phyloP scores from a whole-genome alignment of 2,113 vertebrate genomes.

The Rhinopomastus cyanomelas region DNA sequence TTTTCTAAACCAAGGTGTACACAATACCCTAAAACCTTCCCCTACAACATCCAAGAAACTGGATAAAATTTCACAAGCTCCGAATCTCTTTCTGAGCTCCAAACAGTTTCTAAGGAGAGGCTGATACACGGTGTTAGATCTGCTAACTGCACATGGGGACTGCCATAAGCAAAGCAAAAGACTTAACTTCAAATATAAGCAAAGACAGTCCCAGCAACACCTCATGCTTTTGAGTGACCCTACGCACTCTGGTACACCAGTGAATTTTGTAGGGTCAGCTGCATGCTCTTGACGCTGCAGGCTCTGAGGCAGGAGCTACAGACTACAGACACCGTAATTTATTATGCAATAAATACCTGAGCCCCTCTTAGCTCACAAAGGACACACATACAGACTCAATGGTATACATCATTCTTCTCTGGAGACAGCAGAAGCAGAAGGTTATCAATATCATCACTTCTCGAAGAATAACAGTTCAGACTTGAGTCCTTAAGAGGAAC shows the following conservation, averaged over 20 bases:
- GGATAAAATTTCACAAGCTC: background rate
- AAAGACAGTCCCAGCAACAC: background rate
- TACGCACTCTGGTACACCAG: background rate
- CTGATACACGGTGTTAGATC: background rate
- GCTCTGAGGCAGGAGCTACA: background rate
- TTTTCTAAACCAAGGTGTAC: background rate
- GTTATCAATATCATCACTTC: background rate
- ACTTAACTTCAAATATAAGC: background rate
- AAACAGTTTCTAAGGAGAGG: background rate
- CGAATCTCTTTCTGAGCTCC: background rate
- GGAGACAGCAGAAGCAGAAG: background rate
- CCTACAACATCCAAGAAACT: background rate
- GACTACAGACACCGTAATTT: background rate
- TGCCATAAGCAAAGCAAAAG: rapidly evolving
- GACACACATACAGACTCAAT: background rate
- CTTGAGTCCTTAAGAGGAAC: background rate
- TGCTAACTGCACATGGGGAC: background rate
- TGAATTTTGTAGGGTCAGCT: background rate
- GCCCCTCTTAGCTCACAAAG: background rate
- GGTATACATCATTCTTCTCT: background rate
- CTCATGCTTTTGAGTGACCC: background rate
- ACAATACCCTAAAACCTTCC: background rate
- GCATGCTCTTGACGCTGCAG: background rate
- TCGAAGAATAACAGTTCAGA: background rate
- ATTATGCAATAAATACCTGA: background rate